These are phyloP conservation scores for Heliconius aoede DNA, from an alignment of 2,888 invertebrate genomes.

Conservation along the genomic window DNA sequence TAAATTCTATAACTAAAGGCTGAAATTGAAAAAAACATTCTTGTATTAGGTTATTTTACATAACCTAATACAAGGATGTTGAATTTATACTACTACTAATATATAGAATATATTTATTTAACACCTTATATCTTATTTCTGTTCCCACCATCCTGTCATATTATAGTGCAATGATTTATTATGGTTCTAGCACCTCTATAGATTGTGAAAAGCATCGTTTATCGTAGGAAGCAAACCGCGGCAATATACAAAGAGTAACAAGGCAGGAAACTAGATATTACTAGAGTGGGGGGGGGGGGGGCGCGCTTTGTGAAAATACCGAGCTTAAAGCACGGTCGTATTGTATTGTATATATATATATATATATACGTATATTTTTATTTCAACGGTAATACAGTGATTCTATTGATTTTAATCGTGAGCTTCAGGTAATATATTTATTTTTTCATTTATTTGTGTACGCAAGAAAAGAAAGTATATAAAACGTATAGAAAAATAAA, in stretches of 20 bases:
- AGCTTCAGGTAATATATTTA: neutral
- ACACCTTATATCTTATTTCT: too few relatives aligned
- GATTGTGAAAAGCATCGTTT: conserved; percentile 14
- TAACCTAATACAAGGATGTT: too few relatives aligned
- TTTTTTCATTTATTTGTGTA: too few relatives aligned
- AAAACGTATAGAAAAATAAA: too few relatives aligned
- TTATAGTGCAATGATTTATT: conserved; percentile 20
- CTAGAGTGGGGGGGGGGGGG: conserved; percentile 10
- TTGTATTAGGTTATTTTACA: too few relatives aligned
- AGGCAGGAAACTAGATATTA: conserved; percentile 27
- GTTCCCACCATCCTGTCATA: neutral
- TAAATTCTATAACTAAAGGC: too few relatives aligned
- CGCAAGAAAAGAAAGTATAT: too few relatives aligned
- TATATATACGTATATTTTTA: conserved; percentile 6
- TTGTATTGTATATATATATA: neutral
- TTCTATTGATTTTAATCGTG: neutral
- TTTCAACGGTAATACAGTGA: neutral
- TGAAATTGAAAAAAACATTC: too few relatives aligned
- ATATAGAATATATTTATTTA: too few relatives aligned
- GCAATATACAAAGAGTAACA: conserved; percentile 27
- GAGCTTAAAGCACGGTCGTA: neutral
- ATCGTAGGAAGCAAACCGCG: conserved; percentile 19
- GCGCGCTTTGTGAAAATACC: conserved; percentile 18
- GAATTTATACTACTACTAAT: too few relatives aligned
- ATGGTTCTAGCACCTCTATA: conserved; percentile 6